Evolutionary conservation across 2,113 vertebrate genomes (phyloP).

Genomic region (Litocranius walleri): DNA sequence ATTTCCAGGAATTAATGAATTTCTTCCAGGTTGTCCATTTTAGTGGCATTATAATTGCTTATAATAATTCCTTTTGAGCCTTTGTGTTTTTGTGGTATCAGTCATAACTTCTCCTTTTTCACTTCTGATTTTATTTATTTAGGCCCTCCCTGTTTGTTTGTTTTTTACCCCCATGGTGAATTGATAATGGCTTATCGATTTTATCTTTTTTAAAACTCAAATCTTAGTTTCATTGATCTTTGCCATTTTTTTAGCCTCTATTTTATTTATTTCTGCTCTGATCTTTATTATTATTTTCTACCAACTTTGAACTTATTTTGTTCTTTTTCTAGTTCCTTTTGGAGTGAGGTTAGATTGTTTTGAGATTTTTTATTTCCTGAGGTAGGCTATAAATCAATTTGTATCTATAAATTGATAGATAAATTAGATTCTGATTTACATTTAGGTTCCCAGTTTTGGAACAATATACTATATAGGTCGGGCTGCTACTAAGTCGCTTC

Average conservation of each 20-base stretch:
- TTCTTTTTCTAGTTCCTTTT: neutral
- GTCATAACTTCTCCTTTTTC: neutral
- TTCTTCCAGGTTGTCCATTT: neutral
- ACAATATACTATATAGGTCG: neutral
- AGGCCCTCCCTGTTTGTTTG: neutral
- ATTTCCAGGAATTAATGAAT: neutral
- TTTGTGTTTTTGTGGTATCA: neutral
- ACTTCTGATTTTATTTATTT: neutral
- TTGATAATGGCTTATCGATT: neutral
- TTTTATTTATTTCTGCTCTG: neutral
- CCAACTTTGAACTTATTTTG: neutral
- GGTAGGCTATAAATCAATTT: neutral
- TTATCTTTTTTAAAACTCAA: neutral
- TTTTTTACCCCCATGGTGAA: neutral
- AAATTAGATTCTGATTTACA: neutral
- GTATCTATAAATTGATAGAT: neutral
- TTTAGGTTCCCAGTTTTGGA: neutral
- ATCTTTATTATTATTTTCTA: neutral
- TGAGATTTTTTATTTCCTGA: neutral
- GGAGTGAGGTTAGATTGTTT: neutral
- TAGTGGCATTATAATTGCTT: neutral
- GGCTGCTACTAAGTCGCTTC: neutral
- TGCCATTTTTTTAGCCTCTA: neutral
- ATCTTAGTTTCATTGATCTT: neutral
- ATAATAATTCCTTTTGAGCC: neutral